Conservation (phyloP, 2,113 vertebrate species). For the Eurypyga helias region DNA sequence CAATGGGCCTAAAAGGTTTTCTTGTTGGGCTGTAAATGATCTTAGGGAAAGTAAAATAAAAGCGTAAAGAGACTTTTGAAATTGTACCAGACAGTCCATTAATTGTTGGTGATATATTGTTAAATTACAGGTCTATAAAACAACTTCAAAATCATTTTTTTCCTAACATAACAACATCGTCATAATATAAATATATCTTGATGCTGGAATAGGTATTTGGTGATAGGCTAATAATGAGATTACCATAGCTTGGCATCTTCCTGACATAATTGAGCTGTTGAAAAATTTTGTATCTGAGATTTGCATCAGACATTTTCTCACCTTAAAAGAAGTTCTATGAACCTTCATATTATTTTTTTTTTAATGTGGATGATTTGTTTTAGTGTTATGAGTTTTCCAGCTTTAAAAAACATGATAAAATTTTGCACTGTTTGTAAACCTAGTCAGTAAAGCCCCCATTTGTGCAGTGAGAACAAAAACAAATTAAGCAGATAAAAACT, state of each 20-base stretch:
- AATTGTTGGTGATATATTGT: neutral
- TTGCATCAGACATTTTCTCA: neutral
- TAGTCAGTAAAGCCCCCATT: neutral
- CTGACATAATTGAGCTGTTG: neutral
- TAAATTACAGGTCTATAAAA: neutral
- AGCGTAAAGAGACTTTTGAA: neutral
- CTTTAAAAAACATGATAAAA: neutral
- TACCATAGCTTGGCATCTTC: neutral
- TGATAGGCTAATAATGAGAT: neutral
- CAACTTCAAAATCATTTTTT: neutral
- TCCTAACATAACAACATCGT: neutral
- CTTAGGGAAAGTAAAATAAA: neutral
- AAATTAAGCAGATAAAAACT: neutral
- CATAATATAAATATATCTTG: neutral
- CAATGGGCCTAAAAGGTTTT: neutral
- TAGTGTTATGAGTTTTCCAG: neutral
- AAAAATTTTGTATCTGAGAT: neutral
- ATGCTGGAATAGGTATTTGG: neutral
- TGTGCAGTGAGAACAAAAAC: neutral
- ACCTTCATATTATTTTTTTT: neutral
- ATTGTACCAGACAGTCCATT: neutral
- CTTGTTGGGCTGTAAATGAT: neutral
- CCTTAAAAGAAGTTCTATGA: neutral
- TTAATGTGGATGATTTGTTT: neutral
- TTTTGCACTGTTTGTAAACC: neutral